Evolutionary conservation across 2,797 vertebrate genomes (phyloP).

Genomic region (Artibeus lituratus): DNA sequence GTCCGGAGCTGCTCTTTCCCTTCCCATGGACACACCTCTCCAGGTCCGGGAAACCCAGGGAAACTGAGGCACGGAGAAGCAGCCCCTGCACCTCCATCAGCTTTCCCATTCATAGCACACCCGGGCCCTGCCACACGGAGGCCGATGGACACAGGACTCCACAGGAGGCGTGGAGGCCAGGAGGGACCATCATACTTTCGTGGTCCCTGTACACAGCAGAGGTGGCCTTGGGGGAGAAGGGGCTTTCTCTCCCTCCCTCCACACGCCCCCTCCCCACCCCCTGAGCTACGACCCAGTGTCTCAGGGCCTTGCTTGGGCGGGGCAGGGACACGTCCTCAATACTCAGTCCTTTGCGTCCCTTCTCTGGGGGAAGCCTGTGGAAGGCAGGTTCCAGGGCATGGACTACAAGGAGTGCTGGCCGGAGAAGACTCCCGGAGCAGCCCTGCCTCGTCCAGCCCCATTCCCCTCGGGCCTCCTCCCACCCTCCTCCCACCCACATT

Average conservation of each 20-base stretch:
- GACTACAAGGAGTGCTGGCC: neutral
- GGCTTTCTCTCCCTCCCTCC: neutral
- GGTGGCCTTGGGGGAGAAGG: neutral
- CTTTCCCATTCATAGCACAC: neutral
- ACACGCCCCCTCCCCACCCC: neutral
- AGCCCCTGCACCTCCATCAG: neutral
- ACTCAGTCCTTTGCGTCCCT: no score
- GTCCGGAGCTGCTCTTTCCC: conserved; percentile 44
- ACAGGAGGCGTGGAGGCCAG: neutral
- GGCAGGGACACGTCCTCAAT: neutral
- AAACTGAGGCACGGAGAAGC: conserved; percentile 55
- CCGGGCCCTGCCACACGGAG: no score
- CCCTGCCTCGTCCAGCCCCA: neutral
- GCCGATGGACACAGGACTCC: neutral
- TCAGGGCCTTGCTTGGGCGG: neutral
- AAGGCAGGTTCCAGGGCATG: neutral
- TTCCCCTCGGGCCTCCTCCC: neutral
- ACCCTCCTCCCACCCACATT: neutral
- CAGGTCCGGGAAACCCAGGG: conserved; percentile 17
- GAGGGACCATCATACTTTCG: neutral
- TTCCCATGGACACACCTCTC: conserved; percentile 66
- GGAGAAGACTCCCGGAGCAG: neutral
- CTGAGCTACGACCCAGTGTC: neutral
- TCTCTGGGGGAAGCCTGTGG: neutral
- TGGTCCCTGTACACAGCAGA: neutral